These are phyloP conservation scores for Cephalopholis sonnerati DNA, from an alignment of 2,113 vertebrate species.

Conservation along the genomic window DNA sequence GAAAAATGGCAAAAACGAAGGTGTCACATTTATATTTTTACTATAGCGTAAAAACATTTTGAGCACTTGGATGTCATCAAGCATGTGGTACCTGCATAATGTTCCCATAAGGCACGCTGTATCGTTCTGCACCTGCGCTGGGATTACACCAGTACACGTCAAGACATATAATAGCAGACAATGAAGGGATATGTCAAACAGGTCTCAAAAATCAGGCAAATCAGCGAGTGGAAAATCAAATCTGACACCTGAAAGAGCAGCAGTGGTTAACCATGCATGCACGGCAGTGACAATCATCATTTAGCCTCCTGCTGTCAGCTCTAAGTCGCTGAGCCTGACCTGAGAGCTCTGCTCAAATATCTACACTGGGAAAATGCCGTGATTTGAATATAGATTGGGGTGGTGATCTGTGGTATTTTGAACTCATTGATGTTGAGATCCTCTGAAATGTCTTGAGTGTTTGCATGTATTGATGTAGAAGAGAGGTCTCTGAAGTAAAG, in stretches of 20 bases:
- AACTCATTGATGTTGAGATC: slow-evolving; percentile 22
- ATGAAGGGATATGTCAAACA: slow-evolving; percentile 41
- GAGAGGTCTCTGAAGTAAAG: slow-evolving; percentile 16
- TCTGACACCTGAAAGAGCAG: slow-evolving; percentile 51
- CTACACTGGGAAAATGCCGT: slow-evolving; percentile 31
- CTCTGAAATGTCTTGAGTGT: slow-evolving; percentile 26
- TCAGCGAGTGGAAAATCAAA: slow-evolving; percentile 62
- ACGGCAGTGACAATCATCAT: slow-evolving; percentile 11
- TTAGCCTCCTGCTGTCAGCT: slow-evolving; percentile 35
- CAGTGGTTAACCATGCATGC: slow-evolving; percentile 32
- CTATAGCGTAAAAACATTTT: too few species aligned
- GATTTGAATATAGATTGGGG: slow-evolving; percentile 68
- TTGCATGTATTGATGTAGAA: slow-evolving; percentile 20
- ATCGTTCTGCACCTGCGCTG: slow-evolving; percentile 41
- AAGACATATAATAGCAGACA: slow-evolving; percentile 42
- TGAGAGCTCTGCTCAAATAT: not conserved
- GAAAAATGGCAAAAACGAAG: too few species aligned
- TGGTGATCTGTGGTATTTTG: slow-evolving; percentile 58
- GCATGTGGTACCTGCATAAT: not conserved
- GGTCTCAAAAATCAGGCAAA: slow-evolving; percentile 30
- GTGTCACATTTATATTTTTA: too few species aligned
- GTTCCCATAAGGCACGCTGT: slow-evolving; percentile 17
- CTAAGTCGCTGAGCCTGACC: not conserved
- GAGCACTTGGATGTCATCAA: too few species aligned
- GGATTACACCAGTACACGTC: slow-evolving; percentile 8